A percentile compares a stretch with the other conserved stretches of the same genome.
These are phyloP conservation scores for Anoura caudifer DNA, from an alignment of 2,113 vertebrate species.

Conservation along the genomic window DNA sequence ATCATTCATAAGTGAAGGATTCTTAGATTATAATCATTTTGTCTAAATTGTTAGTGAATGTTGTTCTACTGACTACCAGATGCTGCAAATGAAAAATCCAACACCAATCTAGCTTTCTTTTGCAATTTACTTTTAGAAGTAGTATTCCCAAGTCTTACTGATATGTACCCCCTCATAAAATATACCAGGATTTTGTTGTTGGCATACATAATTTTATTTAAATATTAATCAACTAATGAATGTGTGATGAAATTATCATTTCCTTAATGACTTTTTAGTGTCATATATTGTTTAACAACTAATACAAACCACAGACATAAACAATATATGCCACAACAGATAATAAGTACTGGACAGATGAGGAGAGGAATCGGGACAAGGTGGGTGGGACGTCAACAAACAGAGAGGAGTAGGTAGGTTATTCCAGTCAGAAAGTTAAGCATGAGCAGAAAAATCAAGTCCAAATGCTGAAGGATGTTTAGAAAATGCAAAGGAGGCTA, in stretches of 20 bases:
- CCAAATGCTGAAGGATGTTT: background rate
- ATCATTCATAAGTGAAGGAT: background rate
- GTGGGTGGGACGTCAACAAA: background rate
- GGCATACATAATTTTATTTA: background rate
- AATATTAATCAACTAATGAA: background rate
- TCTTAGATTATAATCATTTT: background rate
- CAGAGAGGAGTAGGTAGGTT: background rate
- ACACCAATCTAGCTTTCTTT: background rate
- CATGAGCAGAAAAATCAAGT: background rate
- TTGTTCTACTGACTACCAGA: background rate
- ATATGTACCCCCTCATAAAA: background rate
- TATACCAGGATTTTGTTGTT: background rate
- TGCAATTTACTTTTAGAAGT: background rate
- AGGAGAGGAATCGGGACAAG: background rate
- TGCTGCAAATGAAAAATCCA: background rate
- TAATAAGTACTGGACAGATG: background rate
- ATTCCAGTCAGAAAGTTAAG: background rate
- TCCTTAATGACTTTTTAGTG: background rate
- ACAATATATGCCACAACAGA: background rate
- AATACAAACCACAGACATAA: background rate
- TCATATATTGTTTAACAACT: background rate
- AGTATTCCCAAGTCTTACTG: background rate
- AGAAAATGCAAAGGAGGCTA: background rate
- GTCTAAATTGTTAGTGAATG: background rate
- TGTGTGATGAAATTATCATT: background rate